A percentile compares a stretch with the other conserved stretches of the same genome.
Evolutionary conservation across 2,888 invertebrate genomes (phyloP).

Genomic region (Xestoiulus laeticollis): DNA sequence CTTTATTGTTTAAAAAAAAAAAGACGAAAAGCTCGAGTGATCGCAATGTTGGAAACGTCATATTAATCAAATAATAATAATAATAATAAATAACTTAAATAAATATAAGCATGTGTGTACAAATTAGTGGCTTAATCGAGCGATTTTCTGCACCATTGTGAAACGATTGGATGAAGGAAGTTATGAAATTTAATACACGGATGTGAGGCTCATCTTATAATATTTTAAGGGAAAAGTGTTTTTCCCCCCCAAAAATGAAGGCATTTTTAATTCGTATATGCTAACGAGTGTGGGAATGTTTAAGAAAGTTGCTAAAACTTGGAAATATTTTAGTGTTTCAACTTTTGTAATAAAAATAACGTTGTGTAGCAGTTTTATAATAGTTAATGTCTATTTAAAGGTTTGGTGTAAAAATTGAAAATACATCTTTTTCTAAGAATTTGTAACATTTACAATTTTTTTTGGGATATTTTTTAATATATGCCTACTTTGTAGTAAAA

Average conservation of each 20-base stretch:
- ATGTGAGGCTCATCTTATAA: neutral
- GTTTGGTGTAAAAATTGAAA: too few relatives aligned
- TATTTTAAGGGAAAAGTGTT: too few relatives aligned
- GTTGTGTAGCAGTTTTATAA: too few relatives aligned
- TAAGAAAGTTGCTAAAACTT: neutral
- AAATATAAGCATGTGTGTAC: slow-evolving; percentile 20
- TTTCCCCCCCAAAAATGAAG: too few relatives aligned
- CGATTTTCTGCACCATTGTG: neutral
- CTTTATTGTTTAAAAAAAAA: slow-evolving; percentile 6
- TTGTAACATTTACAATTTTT: too few relatives aligned
- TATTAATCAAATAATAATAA: neutral
- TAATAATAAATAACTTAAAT: slow-evolving; percentile 13
- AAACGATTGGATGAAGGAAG: neutral
- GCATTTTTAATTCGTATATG: too few relatives aligned
- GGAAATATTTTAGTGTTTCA: neutral
- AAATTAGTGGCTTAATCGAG: slow-evolving; percentile 5
- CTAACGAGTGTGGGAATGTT: neutral
- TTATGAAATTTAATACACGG: neutral
- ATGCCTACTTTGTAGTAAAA: too few relatives aligned
- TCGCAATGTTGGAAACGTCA: slow-evolving; percentile 1
- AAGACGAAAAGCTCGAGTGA: neutral
- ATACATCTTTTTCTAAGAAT: too few relatives aligned
- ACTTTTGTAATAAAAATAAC: too few relatives aligned
- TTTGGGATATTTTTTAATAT: too few relatives aligned
- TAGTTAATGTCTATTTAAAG: too few relatives aligned